Base-by-base conservation (phyloP, 2,888 invertebrate genomes). In the Elegia similella region DNA sequence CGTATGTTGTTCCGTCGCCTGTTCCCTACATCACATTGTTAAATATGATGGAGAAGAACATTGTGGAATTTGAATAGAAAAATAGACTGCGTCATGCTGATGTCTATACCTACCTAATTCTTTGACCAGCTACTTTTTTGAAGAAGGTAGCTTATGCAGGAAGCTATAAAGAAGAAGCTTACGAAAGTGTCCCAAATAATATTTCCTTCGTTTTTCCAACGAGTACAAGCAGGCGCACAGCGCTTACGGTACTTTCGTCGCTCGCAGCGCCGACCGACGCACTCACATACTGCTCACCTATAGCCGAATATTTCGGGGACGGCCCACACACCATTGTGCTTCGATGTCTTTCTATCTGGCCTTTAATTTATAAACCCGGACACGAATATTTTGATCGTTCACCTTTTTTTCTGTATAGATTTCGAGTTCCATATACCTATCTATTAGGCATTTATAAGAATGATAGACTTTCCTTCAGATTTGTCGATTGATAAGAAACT, bases 221-320 rank as follows among this genome's bases (percentile, higher is more conserved):
- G 63, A 62, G 65, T 60, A 64, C 61, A 46, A 55, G 55, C 30
- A 29, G 57, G 56, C 66, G 65, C 62, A 59, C 64, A 64, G 43
- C 61, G 70, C 72, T 82, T 83, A 85, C 86, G 86, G 86, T 85
- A 86, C 84, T 84, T 80, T 82, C 78, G 74, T 76, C 76, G 75
- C 64, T 63, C 75, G 71, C 70, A 56, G 61, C 52, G 57, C 61
- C 61, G 58, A 60, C 52, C 59, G 65, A 61, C 55, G 60, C 60
- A 68, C 67, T 62, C 67, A 64, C 66, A 64, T 67, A 65, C 59
- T 66, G 66, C 65, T 62, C 46, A 47, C 57, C 53, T 60, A 61
- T 58, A 58, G 55, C 59, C 62, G 65, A 64, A 67, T 68, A 67
- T 70, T 67, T 69, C 60, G 66, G 64, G 62, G 63, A 67, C 69